phyloP scores from a whole-genome alignment of 2,888 invertebrate genomes.

The Clostera curtula region DNA sequence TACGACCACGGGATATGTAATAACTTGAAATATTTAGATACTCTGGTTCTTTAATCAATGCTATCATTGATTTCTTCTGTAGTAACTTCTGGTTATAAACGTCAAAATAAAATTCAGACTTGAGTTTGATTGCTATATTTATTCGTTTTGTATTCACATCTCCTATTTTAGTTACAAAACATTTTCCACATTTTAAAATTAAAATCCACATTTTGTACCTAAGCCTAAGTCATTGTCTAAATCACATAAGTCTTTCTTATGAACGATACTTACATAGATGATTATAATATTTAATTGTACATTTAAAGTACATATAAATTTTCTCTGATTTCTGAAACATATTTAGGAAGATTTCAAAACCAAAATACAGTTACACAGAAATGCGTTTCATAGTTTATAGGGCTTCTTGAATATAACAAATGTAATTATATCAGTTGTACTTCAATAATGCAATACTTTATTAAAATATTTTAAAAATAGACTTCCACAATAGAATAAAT shows the following conservation, averaged over 20 bases:
- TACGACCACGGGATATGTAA: too few species aligned
- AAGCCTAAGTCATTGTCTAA: constrained; percentile 70
- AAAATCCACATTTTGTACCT: constrained; percentile 60
- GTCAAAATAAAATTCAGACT: constrained; percentile 1
- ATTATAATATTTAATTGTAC: constrained; percentile 15
- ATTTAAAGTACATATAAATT: constrained; percentile 20
- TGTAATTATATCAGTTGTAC: too few species aligned
- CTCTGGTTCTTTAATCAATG: too few species aligned
- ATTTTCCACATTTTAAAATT: constrained; percentile 54
- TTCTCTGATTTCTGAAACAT: too few species aligned
- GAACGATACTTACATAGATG: constrained; percentile 19
- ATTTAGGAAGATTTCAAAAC: too few species aligned
- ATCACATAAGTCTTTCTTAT: constrained; percentile 42
- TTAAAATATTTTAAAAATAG: too few species aligned
- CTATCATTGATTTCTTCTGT: background rate
- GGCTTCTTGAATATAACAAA: too few species aligned
- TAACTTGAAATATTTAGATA: too few species aligned
- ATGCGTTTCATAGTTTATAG: too few species aligned
- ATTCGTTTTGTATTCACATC: constrained; percentile 70
- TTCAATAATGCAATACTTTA: too few species aligned
- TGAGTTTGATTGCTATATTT: constrained; percentile 54
- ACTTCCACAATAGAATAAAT: too few species aligned
- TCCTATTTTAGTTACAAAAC: constrained; percentile 71
- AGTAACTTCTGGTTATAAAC: too few species aligned
- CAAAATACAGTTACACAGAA: constrained; percentile 10